Base-by-base conservation (phyloP, 2,113 vertebrate genomes). In the Myrmophylax atrothorax region DNA sequence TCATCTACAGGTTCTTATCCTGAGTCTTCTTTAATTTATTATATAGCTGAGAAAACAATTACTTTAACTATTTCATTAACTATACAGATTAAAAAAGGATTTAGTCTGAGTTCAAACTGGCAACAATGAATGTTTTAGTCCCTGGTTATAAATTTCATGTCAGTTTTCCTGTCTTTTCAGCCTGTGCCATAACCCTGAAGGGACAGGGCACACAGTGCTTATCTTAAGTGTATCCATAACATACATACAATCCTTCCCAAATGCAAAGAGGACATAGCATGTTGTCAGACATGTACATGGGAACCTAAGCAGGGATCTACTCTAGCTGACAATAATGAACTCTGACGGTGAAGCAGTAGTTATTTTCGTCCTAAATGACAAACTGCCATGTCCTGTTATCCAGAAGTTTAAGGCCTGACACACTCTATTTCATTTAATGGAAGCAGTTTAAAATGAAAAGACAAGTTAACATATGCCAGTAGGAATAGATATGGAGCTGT, bases 311-410 rank as follows among this genome's bases (percentile, higher is more conserved):
- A 2, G 1, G 70, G 38, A 35, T 40, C 74, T 87, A n/a, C 82
- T 82, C 37, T 62, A 92, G 76, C 73, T 93, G 88, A 96, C 35
- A 87, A 70, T 96, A 97, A 97, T 80, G 66, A 94, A 75, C 86
- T 96, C 86, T 92, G 97, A 96, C 13, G 14, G 87, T 76, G 77
- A 86, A 91, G 91, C 82, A 84, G 70, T 74, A 75, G 93, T 94
- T 96, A 95, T 96, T 97, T 95, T 90, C 90, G 91, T 96, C 87
- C 85, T 80, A 75, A 90, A 96, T 95, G 93, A 96, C 97, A 90
- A 94, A 94, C 80, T 97, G 95, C 77, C 95, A 85, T 83, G 77
- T 96, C 82, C 85, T 84, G 92, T 96, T 96, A 95, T 59, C 87
- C 44, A 74, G 84, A 84, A 93, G 38, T 96, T 87, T 77, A 93